phyloP scores from a whole-genome alignment of 2,113 vertebrate species.

The Dasyurus viverrinus region DNA sequence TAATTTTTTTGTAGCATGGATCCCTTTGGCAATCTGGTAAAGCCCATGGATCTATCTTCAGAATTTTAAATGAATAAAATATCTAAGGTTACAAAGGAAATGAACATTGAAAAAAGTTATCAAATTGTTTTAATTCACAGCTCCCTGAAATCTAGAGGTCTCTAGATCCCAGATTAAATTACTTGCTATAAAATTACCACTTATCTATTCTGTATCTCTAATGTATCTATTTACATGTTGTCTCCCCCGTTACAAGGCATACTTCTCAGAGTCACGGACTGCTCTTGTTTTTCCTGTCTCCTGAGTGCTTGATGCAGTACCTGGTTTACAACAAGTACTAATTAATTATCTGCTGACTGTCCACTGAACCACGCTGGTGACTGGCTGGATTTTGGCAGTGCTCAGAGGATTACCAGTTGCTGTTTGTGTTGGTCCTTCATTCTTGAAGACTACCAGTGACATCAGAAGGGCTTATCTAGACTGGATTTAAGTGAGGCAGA shows the following conservation, averaged over 20 bases:
- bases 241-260: neutral
- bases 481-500: too few species aligned
- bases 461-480: too few species aligned
- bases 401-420: neutral
- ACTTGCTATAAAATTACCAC: neutral
- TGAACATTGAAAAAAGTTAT: neutral
- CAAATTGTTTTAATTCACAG: neutral
- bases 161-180: neutral
- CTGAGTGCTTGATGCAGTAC: neutral
- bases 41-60: neutral
- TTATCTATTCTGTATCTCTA: neutral
- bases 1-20: neutral
- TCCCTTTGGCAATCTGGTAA: neutral
- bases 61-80: neutral
- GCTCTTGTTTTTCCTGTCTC: neutral
- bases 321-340: neutral
- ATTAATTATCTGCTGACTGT: neutral
- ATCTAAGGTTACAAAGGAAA: neutral
- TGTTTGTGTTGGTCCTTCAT: too few species aligned
- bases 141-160: neutral
- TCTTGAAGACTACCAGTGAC: too few species aligned
- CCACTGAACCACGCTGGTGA: neutral
- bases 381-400: neutral
- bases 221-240: neutral
- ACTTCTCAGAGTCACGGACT: neutral